Conservation (phyloP, 2,113 vertebrate genomes). For the Ammodytes marinus region DNA sequence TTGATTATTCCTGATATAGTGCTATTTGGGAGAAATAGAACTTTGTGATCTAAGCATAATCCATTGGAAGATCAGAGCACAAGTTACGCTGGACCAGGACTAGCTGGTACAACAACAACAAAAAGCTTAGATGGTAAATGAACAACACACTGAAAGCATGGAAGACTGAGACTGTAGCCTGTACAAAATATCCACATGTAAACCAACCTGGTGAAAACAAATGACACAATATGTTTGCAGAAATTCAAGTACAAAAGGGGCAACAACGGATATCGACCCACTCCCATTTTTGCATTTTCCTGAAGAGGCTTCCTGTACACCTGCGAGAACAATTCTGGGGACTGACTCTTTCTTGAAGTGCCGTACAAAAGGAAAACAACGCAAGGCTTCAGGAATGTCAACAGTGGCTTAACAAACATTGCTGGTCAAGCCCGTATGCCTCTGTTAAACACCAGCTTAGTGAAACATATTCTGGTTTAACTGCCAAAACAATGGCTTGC, state of each 20-base stretch:
- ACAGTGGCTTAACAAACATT: slow-evolving; percentile 63
- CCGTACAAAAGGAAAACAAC: slow-evolving; percentile 66
- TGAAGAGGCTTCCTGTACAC: slow-evolving; percentile 83
- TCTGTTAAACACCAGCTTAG: slow-evolving; percentile 4
- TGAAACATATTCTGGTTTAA: slow-evolving; percentile 29
- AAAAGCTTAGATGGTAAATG: too few species aligned
- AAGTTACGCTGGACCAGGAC: too few species aligned
- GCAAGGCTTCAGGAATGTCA: slow-evolving; percentile 66
- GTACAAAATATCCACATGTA: not conserved
- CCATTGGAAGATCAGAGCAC: too few species aligned
- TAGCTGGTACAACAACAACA: too few species aligned
- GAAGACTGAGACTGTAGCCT: too few species aligned
- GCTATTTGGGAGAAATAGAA: too few species aligned
- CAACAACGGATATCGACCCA: slow-evolving; percentile 66
- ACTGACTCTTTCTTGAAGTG: slow-evolving; percentile 70
- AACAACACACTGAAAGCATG: too few species aligned
- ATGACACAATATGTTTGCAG: slow-evolving; percentile 3
- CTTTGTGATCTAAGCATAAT: too few species aligned
- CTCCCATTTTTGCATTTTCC: slow-evolving; percentile 76
- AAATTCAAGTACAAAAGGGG: slow-evolving; percentile 40
- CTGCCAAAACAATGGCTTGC: slow-evolving; percentile 18
- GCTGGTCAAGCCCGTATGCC: slow-evolving; percentile 17
- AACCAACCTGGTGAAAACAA: slow-evolving; percentile 5
- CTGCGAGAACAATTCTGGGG: slow-evolving; percentile 82
- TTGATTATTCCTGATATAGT: too few species aligned